Conservation (phyloP, 2,888 invertebrate species). For the Limenitis camilla region DNA sequence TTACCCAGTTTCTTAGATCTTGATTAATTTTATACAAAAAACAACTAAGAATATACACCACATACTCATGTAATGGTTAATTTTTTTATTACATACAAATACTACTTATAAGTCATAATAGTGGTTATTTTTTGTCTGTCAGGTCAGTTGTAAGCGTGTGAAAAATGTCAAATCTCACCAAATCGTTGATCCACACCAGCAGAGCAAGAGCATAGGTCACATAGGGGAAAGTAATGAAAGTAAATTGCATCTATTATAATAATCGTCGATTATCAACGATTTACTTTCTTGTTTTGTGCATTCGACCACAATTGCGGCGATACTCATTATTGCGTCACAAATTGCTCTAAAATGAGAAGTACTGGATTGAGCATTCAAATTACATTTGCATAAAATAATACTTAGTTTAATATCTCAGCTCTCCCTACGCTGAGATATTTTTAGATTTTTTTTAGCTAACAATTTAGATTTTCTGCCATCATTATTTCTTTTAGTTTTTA, state of each 20-base stretch:
- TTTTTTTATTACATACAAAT: no score
- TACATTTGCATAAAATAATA: background rate
- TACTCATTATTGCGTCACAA: background rate
- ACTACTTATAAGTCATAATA: background rate
- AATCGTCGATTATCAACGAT: background rate
- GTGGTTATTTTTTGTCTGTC: background rate
- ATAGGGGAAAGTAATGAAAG: conserved; percentile 25
- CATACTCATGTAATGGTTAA: no score
- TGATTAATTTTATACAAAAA: no score
- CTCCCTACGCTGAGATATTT: no score
- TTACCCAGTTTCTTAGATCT: no score
- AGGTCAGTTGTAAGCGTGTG: conserved; percentile 1
- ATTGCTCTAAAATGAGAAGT: background rate
- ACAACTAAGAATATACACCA: no score
- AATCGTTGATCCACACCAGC: background rate
- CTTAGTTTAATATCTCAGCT: no score
- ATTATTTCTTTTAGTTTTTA: no score
- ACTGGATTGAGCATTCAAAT: background rate
- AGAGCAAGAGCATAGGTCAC: conserved; percentile 17
- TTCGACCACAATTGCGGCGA: background rate
- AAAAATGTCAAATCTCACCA: conserved; percentile 1
- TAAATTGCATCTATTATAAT: conserved; percentile 9
- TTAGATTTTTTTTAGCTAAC: no score
- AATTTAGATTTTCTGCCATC: no score
- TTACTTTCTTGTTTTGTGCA: background rate